A percentile compares a stretch with the other conserved stretches of the same genome.
phyloP scores from a whole-genome alignment of 1,140 invertebrate species.

The Drosophila pseudoobscura region DNA sequence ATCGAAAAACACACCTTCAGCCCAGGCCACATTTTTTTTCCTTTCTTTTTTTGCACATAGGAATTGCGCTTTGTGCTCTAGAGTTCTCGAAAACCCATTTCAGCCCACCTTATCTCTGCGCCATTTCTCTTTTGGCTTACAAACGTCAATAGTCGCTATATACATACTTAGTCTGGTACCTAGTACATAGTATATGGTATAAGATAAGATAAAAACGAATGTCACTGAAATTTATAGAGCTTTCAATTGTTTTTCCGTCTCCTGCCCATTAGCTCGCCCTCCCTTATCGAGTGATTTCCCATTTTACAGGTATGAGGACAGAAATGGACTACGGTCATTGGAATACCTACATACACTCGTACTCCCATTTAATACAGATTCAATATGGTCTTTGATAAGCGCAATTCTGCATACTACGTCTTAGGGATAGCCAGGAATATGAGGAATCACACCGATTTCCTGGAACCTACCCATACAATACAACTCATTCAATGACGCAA shows the following conservation, averaged over 20 bases:
- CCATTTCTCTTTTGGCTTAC: conserved; percentile 61
- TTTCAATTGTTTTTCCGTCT: conserved; percentile 41
- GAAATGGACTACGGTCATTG: background rate
- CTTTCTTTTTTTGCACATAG: background rate
- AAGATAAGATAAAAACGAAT: conserved; percentile 62
- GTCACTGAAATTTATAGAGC: conserved; percentile 41
- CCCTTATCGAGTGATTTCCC: conserved; percentile 15
- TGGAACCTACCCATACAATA: too few species aligned
- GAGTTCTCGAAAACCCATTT: conserved; percentile 19
- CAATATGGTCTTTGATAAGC: conserved; percentile 13
- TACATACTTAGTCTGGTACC: conserved; percentile 7
- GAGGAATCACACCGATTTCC: conserved; percentile 18
- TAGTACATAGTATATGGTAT: conserved; percentile 15
- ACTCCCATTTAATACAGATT: background rate
- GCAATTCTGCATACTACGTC: conserved; percentile 5
- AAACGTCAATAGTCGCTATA: conserved; percentile 59
- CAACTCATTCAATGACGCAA: conserved; percentile 24
- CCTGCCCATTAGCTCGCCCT: too few species aligned
- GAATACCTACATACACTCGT: conserved; percentile 6
- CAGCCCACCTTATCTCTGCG: conserved; percentile 38
- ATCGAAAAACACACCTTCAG: conserved; percentile 35
- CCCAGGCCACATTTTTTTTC: conserved; percentile 16
- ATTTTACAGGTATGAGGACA: conserved; percentile 8
- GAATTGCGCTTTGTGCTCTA: conserved; percentile 1
- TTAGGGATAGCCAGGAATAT: background rate